phyloP scores from a whole-genome alignment of 1,140 invertebrate species.

The Centruroides sculpturatus region DNA sequence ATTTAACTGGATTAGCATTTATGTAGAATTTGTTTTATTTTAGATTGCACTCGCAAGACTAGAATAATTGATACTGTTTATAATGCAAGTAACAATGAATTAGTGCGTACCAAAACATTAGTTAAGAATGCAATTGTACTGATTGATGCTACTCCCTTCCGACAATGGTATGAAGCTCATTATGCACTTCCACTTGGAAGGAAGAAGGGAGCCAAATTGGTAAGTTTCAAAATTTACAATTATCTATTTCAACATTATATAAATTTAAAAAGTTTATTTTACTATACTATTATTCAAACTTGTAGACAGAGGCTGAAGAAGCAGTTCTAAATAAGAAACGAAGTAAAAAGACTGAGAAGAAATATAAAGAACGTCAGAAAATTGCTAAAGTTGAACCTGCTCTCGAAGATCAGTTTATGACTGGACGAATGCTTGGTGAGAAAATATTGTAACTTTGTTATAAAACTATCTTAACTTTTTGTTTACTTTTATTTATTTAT shows the following conservation, averaged over 20 bases:
- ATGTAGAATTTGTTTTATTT: no score
- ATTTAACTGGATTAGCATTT: no score
- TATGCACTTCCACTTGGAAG: slow-evolving; percentile 86
- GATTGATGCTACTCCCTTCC: slow-evolving; percentile 95
- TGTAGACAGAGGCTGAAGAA: slow-evolving; percentile 82
- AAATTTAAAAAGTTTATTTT: no score
- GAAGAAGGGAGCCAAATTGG: slow-evolving; percentile 91
- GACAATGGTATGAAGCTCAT: slow-evolving; percentile 97
- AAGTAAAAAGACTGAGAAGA: slow-evolving; percentile 82
- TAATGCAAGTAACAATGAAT: slow-evolving; percentile 97
- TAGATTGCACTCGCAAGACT: slow-evolving; percentile 67
- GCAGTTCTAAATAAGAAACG: slow-evolving; percentile 83
- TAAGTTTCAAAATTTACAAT: slow-evolving; percentile 33
- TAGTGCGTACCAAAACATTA: slow-evolving; percentile 97
- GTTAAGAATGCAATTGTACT: slow-evolving; percentile 97
- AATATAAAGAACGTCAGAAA: slow-evolving; percentile 84
- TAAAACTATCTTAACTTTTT: no score
- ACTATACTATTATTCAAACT: background rate
- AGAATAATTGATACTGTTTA: slow-evolving; percentile 99
- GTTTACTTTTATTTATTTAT: no score
- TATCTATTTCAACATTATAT: background rate
- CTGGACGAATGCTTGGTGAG: slow-evolving; percentile 79
- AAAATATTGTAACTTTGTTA: background rate
- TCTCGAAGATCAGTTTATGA: slow-evolving; percentile 92
- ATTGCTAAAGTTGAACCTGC: slow-evolving; percentile 80